Percentiles rank a stretch among this genome's conserved stretches.
Conservation (phyloP, 2,797 vertebrate genomes). For the Arnoldichthys spilopterus region DNA sequence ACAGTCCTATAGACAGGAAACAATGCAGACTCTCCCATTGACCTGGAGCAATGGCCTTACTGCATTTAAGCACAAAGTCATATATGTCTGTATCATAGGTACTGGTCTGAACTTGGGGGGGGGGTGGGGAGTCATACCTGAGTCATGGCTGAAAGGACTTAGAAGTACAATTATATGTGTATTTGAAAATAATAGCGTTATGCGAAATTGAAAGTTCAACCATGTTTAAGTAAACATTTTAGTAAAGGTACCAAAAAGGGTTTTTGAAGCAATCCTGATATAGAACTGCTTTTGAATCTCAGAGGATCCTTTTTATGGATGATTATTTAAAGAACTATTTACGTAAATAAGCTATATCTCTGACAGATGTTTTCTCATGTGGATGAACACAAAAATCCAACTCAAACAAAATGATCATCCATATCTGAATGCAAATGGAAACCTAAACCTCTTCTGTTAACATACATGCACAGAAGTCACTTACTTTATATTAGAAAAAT, state of each 20-base stretch:
- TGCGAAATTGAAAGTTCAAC: not conserved
- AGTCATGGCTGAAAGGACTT: constrained; percentile 57
- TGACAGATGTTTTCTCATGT: too few relatives aligned
- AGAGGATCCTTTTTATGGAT: too few relatives aligned
- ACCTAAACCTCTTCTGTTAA: constrained; percentile 9
- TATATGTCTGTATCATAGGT: constrained; percentile 20
- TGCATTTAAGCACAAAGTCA: constrained; percentile 53
- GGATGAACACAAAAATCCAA: too few relatives aligned
- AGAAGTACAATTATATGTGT: not conserved
- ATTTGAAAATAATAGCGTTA: not conserved
- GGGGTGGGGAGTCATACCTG: constrained; percentile 66
- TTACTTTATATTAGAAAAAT: not conserved
- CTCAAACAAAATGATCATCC: not conserved
- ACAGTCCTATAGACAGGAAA: constrained; percentile 64
- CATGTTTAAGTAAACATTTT: too few relatives aligned
- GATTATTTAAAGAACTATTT: too few relatives aligned
- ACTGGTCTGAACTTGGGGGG: constrained; percentile 63
- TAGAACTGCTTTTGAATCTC: too few relatives aligned
- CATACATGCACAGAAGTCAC: not conserved
- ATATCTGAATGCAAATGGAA: constrained; percentile 2
- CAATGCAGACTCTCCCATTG: constrained; percentile 62
- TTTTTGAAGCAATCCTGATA: too few relatives aligned
- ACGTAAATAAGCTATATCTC: too few relatives aligned
- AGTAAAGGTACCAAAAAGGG: too few relatives aligned
- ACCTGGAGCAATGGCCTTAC: constrained; percentile 41